Conservation (phyloP, 2,113 vertebrate genomes). For the Nothobranchius kuhntae region DNA sequence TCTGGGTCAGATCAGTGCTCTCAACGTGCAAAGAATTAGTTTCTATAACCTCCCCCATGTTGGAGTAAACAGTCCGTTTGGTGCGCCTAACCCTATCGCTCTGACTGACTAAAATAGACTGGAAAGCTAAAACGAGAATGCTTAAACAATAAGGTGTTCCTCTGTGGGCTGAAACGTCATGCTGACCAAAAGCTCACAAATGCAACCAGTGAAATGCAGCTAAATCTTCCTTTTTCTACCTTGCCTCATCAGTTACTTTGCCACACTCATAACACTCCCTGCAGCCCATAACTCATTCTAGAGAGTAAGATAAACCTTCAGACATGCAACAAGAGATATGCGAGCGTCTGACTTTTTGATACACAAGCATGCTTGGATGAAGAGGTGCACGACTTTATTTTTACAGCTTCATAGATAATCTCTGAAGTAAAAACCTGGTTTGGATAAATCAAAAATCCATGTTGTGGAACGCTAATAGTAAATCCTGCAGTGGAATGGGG, state of each 20-base stretch:
- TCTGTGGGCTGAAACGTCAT: conserved; percentile 33
- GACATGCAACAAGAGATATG: conserved; percentile 13
- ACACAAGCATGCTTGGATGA: conserved; percentile 12
- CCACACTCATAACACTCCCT: conserved; percentile 5
- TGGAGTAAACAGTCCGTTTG: conserved; percentile 9
- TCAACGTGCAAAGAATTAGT: neutral
- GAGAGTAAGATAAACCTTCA: conserved; percentile 42
- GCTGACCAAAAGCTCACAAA: conserved; percentile 26
- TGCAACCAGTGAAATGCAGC: neutral
- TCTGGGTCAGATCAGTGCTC: conserved; percentile 3
- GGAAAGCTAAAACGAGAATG: conserved; percentile 14
- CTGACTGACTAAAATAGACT: conserved; percentile 37
- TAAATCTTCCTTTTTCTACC: conserved; percentile 14
- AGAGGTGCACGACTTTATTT: conserved; percentile 4
- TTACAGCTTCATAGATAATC: conserved; percentile 8
- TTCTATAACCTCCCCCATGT: neutral
- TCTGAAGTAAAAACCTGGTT: conserved; percentile 13
- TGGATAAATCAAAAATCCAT: neutral
- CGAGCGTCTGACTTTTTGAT: conserved; percentile 24
- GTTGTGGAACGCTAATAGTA: too few relatives aligned
- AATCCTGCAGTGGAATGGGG: too few relatives aligned
- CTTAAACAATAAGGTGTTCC: conserved; percentile 16
- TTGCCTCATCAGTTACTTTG: conserved; percentile 12
- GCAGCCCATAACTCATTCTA: conserved; percentile 23
- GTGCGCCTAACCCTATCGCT: conserved; percentile 1